Evolutionary conservation across 2,113 vertebrate species (phyloP), one percentile per base, ranked within the genome.

Genomic region (Lasiurus borealis): DNA sequence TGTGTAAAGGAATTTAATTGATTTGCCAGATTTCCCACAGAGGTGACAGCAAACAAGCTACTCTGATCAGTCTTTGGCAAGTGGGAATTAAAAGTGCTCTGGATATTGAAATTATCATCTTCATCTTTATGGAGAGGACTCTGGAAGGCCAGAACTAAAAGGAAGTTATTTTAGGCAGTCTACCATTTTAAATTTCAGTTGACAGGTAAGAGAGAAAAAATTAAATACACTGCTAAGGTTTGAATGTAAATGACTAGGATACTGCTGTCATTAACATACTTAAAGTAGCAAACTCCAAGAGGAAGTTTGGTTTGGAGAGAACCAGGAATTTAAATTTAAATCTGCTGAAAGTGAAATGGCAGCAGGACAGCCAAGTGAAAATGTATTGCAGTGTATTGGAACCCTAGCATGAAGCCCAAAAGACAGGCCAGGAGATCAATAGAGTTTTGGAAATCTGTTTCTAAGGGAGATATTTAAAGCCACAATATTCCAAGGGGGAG

Each of bases 381-480:
- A 91, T 59, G 44, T 57, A 85, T 59, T 21, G n/a, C 36, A 57
- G 29, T 31, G 23, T 82, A 21, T 54, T 85, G 18, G 46, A 81
- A 90, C 85, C 21, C 16, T 64, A 10, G 52, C 68, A 40, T 21
- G 25, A 66, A 87, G 40, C n/a, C 16, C 82, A 27, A 0, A 82
- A 50, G 3, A 48, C 13, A 54, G 29, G 10, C 1, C 73, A 82
- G 50, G 12, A 27, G n/a, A 85, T 9, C 31, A 88, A 77, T 8
- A 75, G 15, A 82, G 14, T 64, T 86, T 89, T 96, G 69, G 27
- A 81, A 95, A 82, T 82, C 31, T 59, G 21, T 89, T 87, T 85
- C 40, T 88, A 76, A 85, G 12, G 10, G 19, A 52, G 48, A 4
- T 46, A 88, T 69, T 86, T 87, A 78, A 90, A 93, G 8, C 21